These are phyloP conservation scores for Microtus obscurus DNA, from an alignment of 2,797 vertebrate species.

Conservation along the genomic window DNA sequence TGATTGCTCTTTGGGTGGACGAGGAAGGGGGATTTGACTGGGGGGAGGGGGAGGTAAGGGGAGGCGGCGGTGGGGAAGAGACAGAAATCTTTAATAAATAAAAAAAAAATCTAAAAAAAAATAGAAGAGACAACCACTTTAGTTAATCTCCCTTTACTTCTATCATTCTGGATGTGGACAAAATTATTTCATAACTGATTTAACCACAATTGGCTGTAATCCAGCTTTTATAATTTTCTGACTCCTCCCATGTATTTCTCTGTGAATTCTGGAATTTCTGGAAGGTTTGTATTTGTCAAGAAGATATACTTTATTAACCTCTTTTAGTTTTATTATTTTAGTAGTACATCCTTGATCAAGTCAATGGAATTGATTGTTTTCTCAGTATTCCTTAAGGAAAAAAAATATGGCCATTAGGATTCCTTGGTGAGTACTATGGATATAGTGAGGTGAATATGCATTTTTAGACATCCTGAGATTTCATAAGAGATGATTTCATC, in stretches of 20 bases:
- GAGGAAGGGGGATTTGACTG: too few species aligned
- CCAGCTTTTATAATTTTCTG: background rate
- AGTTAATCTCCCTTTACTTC: constrained; percentile 9
- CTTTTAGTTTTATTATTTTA: background rate
- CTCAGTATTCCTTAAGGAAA: background rate
- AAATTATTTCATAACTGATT: constrained; percentile 16
- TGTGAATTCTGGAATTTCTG: constrained; percentile 52
- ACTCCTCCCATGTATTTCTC: background rate
- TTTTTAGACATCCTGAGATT: background rate
- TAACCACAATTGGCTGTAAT: background rate
- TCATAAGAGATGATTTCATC: background rate
- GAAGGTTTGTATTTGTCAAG: background rate
- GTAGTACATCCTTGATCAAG: background rate
- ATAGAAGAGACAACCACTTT: background rate
- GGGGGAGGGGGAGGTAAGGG: too few species aligned
- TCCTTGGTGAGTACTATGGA: background rate
- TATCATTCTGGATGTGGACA: background rate
- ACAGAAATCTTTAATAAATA: too few species aligned
- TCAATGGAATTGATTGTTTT: constrained; percentile 20
- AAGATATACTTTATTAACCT: background rate
- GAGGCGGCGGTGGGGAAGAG: too few species aligned
- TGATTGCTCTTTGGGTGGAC: too few species aligned
- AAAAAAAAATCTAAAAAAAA: too few species aligned
- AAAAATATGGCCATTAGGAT: background rate
- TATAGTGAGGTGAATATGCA: background rate